Base-by-base conservation (phyloP, 1,140 invertebrate genomes). In the Neodiprion fabricii region DNA sequence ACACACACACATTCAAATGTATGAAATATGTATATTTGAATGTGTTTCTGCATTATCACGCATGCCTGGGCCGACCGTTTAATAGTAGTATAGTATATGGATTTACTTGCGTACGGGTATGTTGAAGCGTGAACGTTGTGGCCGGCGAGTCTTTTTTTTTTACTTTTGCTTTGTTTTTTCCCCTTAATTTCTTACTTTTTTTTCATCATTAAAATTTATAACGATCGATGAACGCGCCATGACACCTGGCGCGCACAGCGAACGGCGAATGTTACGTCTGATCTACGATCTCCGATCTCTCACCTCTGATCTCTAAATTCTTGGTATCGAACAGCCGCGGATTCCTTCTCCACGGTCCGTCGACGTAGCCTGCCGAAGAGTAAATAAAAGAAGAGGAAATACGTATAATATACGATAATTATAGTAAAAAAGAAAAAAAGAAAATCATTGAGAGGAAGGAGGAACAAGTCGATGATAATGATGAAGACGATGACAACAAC, bases 1-100 rank as follows among this genome's bases (percentile, higher is more conserved):
- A n/a, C n/a, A 74, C 10, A 48, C 11, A 17, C 70, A 74, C 67
- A 49, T 76, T 11, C 71, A 76, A 21, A 21, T 50, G 17, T 68
- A 50, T 65, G 9, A 12, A 14, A 75, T 71, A 40, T 40, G 28
- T 40, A 40, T 40, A 40, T 40, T 40, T 40, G 28, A 40, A 40
- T 40, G 28, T 40, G 28, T 5, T 40, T 40, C 3, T 40, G 28
- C 28, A 40, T 40, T 40, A 40, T 40, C 28, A 40, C 28, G 28
- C 28, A 40, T 40, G 28, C 28, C 28, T 1, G 28, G 2, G 28
- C 1, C 28, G 28, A 40, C 1, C 28, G 28, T 40, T 40, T 40
- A 5, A 40, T 2, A 40, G 28, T 40, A 40, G 28, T 40, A 40
- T 40, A 40, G 28, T 40, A 5, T 40, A 40, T 5, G 28, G 28